Conservation (phyloP, 2,797 vertebrate species). For the Botia kubotai region DNA sequence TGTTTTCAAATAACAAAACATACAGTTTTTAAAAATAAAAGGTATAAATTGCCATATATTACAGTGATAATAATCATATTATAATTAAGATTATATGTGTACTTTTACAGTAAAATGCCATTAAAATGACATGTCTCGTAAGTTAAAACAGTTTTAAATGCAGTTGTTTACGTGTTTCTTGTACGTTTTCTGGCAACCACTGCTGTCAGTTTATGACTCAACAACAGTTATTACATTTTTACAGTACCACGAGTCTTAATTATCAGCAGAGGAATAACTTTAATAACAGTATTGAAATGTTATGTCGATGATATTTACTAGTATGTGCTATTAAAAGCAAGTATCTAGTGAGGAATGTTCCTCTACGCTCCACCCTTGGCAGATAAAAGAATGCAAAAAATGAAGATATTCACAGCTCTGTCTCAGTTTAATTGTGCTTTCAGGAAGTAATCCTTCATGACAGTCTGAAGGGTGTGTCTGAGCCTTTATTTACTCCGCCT, state of each 20-base stretch:
- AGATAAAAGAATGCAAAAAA: conserved; percentile 9
- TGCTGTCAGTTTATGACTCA: neutral
- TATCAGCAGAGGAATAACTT: neutral
- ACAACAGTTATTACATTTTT: no score
- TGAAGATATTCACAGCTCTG: neutral
- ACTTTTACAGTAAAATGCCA: no score
- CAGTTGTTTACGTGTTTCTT: no score
- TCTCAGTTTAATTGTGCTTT: neutral
- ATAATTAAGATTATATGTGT: no score
- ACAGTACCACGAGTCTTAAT: neutral
- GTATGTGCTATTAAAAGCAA: neutral
- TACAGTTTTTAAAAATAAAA: no score
- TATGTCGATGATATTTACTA: neutral
- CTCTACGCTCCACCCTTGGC: neutral
- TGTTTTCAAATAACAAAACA: no score
- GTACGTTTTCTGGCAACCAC: neutral
- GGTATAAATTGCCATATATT: no score
- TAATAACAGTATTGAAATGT: no score
- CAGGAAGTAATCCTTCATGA: neutral
- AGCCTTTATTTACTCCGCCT: conserved; percentile 12
- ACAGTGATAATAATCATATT: no score
- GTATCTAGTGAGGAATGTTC: neutral
- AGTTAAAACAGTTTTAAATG: no score
- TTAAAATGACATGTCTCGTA: no score
- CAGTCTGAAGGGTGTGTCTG: neutral